Evolutionary conservation across 2,113 vertebrate genomes (phyloP).

Genomic region (Apaloderma vittatum): DNA sequence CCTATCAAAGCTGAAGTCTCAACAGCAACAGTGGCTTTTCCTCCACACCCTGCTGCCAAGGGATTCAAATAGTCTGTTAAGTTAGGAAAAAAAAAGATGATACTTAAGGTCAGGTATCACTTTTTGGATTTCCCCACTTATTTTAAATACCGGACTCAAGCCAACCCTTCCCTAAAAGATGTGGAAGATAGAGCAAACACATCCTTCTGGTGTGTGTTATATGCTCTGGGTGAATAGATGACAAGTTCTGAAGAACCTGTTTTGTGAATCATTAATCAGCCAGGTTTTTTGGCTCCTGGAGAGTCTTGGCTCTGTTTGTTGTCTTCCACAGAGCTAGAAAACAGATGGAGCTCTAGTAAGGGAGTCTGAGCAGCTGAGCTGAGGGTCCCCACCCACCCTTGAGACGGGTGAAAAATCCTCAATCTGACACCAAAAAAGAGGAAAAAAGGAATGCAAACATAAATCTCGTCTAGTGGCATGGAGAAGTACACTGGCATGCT

Average conservation of each 20-base stretch:
- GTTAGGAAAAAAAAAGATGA: neutral
- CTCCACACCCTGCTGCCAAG: fast-evolving
- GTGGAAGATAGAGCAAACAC: neutral
- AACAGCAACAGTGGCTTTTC: neutral
- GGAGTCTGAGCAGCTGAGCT: neutral
- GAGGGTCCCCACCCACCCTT: neutral
- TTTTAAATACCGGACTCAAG: neutral
- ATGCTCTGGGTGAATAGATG: neutral
- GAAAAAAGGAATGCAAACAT: neutral
- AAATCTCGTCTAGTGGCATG: neutral
- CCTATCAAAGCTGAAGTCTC: neutral
- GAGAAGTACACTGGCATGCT: neutral
- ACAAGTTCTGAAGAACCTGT: neutral
- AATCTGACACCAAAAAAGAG: neutral
- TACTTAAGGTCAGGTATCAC: neutral
- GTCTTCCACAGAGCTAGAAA: neutral
- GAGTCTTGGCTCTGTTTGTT: neutral
- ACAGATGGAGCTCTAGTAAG: neutral
- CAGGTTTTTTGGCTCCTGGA: neutral
- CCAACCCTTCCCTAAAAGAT: neutral
- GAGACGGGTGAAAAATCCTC: neutral
- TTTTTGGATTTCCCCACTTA: neutral
- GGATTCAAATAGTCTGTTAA: neutral
- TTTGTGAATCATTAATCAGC: conserved; percentile 34
- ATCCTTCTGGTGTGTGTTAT: neutral